These are phyloP conservation scores for Calameuta pallipes DNA, from an alignment of 2,888 invertebrate genomes.

Conservation along the genomic window DNA sequence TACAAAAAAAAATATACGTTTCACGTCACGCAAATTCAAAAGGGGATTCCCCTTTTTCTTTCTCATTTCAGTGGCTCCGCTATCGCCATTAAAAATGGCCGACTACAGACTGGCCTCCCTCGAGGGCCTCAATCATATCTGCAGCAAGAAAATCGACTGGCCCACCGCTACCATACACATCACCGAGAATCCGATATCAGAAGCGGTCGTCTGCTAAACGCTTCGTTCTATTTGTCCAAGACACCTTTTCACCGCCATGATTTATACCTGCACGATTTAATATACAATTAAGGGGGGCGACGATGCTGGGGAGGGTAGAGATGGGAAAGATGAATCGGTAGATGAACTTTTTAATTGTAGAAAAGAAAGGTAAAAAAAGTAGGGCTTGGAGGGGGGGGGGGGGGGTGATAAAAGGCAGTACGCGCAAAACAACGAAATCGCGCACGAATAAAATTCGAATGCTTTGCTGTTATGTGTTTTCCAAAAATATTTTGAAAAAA, in stretches of 20 bases:
- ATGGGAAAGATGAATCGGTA: too few relatives aligned
- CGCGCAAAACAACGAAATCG: not conserved
- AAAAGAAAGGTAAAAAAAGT: not conserved
- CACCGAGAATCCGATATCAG: conserved; percentile 83
- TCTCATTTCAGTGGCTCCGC: conserved; percentile 74
- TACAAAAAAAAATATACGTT: not conserved
- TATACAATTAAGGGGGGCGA: not conserved
- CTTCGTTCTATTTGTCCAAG: conserved; percentile 16
- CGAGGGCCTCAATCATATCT: conserved; percentile 68
- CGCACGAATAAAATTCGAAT: not conserved
- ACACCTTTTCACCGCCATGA: conserved; percentile 25
- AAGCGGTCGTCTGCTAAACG: conserved; percentile 78
- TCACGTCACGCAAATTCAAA: not conserved
- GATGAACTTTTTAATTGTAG: not conserved
- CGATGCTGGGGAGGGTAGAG: too few relatives aligned
- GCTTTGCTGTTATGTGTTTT: not conserved
- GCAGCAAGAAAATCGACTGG: conserved; percentile 67
- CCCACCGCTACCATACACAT: conserved; percentile 78
- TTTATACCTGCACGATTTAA: conserved; percentile 28
- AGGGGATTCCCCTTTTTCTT: not conserved
- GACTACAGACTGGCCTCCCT: conserved; percentile 73
- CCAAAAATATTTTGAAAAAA: too few relatives aligned
- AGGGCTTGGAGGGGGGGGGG: too few relatives aligned
- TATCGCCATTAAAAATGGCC: conserved; percentile 78
- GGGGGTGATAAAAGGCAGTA: not conserved